Evolutionary conservation across 23 tunicate species (phyloP).

Genomic region (Phallusia fumigata): DNA sequence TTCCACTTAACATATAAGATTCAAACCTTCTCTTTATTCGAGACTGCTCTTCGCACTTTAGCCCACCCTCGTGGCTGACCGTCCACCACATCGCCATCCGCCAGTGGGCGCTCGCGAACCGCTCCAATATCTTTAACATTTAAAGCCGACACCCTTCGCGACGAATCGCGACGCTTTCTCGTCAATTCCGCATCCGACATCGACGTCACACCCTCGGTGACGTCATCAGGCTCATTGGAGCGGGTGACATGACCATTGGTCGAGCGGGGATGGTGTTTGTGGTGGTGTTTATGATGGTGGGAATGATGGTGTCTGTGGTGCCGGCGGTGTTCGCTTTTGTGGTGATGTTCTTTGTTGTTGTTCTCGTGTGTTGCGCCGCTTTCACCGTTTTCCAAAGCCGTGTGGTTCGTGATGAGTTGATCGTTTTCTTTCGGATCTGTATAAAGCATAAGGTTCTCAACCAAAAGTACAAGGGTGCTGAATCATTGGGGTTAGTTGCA

Average conservation of each 20-base stretch:
- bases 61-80: conserved; percentile 1
- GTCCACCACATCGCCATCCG: neutral
- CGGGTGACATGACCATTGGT: neutral
- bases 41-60: neutral
- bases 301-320: neutral
- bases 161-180: neutral
- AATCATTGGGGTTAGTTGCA: too few relatives aligned
- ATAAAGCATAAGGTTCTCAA: neutral
- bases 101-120: neutral
- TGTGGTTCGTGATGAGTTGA: neutral
- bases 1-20: too few relatives aligned
- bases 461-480: too few relatives aligned
- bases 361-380: neutral
- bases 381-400: neutral
- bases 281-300: conserved; percentile 6
- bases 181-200: neutral
- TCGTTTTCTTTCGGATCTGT: neutral
- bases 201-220: neutral
- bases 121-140: neutral
- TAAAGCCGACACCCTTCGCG: neutral
- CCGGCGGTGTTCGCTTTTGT: neutral
- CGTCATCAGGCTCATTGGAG: neutral
- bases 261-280: neutral
- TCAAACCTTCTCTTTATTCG: neutral
- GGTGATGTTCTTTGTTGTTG: neutral